Evolutionary conservation across 2,113 vertebrate species (phyloP).

Genomic region (Lophius piscatorius): DNA sequence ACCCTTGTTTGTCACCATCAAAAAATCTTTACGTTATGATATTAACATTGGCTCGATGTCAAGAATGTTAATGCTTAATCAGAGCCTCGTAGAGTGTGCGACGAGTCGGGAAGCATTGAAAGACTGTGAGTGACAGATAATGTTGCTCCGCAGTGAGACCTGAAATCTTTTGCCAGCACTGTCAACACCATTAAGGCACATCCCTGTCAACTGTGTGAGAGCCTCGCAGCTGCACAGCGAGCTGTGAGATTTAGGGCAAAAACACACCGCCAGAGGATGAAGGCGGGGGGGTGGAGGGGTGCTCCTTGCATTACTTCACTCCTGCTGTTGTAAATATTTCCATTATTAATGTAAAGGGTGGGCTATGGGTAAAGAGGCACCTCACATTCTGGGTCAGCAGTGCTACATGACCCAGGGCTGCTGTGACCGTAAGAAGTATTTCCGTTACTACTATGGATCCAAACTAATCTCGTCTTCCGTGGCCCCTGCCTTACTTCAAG

Average conservation of each 20-base stretch:
- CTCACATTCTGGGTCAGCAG: conserved; percentile 65
- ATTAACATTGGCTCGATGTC: conserved; percentile 14
- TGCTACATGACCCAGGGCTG: conserved; percentile 32
- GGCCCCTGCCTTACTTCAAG: conserved; percentile 38
- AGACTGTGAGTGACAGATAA: background rate
- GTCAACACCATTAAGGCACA: background rate
- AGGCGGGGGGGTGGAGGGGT: background rate
- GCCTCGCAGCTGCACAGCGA: conserved; percentile 1
- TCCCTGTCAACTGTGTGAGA: conserved; percentile 1
- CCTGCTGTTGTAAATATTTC: conserved; percentile 65
- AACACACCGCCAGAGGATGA: conserved; percentile 1
- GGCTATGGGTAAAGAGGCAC: conserved; percentile 43
- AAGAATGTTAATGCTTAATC: conserved; percentile 37
- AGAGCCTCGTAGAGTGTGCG: conserved; percentile 24
- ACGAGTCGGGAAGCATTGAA: background rate
- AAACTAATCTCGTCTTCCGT: conserved; percentile 46
- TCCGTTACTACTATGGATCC: conserved; percentile 35
- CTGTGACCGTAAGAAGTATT: conserved; percentile 53
- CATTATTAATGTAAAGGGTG: conserved; percentile 50
- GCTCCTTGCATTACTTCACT: conserved; percentile 38
- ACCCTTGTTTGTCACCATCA: conserved; percentile 12
- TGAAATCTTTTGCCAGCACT: background rate
- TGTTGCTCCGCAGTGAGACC: background rate
- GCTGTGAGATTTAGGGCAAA: conserved; percentile 1
- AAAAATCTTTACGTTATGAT: conserved; percentile 6